A percentile compares a stretch with the other conserved stretches of the same genome.
These are phyloP conservation scores for Megastigmus dorsalis DNA, from an alignment of 2,888 invertebrate species.

Conservation along the genomic window DNA sequence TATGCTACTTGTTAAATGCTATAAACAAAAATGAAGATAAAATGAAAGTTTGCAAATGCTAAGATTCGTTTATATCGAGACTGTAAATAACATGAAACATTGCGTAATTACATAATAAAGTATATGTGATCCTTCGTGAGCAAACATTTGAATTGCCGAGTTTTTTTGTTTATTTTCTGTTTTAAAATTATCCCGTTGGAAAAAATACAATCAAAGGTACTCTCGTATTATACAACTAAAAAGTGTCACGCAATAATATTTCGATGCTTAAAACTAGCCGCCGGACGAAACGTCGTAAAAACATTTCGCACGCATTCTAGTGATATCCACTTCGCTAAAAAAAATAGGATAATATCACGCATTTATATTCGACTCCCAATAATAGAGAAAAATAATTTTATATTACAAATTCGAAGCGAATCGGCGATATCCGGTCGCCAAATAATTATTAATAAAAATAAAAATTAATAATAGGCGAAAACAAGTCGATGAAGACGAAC, in stretches of 20 bases:
- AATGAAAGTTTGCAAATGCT: slow-evolving; percentile 65
- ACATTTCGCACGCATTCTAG: slow-evolving; percentile 38
- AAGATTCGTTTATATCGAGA: slow-evolving; percentile 58
- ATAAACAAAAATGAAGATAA: slow-evolving; percentile 65
- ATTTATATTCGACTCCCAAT: slow-evolving; percentile 46
- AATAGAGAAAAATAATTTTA: slow-evolving; percentile 49
- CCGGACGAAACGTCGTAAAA: slow-evolving; percentile 25
- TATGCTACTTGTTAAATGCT: slow-evolving; percentile 68
- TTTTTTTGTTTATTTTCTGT: slow-evolving; percentile 17
- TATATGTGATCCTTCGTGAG: slow-evolving; percentile 52
- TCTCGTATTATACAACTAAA: slow-evolving; percentile 42
- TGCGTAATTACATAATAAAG: slow-evolving; percentile 48
- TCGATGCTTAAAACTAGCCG: slow-evolving; percentile 48
- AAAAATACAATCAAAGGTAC: slow-evolving; percentile 45
- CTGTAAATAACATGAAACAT: slow-evolving; percentile 48
- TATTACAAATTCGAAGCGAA: slow-evolving; percentile 46
- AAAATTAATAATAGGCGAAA: slow-evolving; percentile 5
- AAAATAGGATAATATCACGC: slow-evolving; percentile 52
- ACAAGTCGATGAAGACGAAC: slow-evolving; percentile 28
- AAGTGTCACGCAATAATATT: slow-evolving; percentile 45
- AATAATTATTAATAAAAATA: slow-evolving; percentile 22
- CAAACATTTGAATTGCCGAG: slow-evolving; percentile 52
- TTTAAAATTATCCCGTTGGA: slow-evolving; percentile 36
- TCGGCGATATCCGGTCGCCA: slow-evolving; percentile 21
- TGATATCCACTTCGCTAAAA: slow-evolving; percentile 50